Conservation (phyloP, 2,797 vertebrate species). For the Alectoris magna region DNA sequence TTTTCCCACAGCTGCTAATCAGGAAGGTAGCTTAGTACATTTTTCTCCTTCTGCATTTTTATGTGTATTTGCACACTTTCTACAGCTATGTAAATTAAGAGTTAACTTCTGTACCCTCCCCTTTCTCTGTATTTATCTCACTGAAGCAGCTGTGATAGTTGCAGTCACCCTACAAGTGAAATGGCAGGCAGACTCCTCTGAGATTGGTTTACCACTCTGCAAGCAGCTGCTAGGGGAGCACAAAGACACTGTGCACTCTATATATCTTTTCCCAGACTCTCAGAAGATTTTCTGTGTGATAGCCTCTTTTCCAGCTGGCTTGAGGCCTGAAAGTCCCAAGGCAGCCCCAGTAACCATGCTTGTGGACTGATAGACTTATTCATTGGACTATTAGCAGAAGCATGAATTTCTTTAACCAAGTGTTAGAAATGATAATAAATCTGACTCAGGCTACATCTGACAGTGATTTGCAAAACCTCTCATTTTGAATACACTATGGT, state of each 20-base stretch:
- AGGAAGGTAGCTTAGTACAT: neutral
- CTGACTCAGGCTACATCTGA: neutral
- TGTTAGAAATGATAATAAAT: slow-evolving; percentile 30
- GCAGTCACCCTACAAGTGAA: slow-evolving; percentile 34
- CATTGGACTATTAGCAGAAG: neutral
- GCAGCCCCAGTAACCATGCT: neutral
- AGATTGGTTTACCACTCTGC: slow-evolving; percentile 13
- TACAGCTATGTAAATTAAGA: neutral
- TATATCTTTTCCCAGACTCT: slow-evolving; percentile 47
- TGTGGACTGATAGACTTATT: neutral
- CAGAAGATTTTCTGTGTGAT: slow-evolving; percentile 56
- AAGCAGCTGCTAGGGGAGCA: slow-evolving; percentile 53
- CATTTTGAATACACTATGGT: neutral
- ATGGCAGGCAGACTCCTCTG: slow-evolving; percentile 35
- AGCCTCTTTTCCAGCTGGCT: slow-evolving; percentile 37
- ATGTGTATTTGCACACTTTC: neutral
- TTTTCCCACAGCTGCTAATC: neutral
- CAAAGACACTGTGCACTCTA: neutral
- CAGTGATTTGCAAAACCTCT: neutral
- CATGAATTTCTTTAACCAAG: slow-evolving; percentile 5
- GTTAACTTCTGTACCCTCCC: neutral
- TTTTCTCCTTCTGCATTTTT: neutral
- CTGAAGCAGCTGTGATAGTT: neutral
- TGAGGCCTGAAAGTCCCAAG: slow-evolving; percentile 8
- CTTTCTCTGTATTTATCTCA: slow-evolving; percentile 25